Base-by-base conservation (phyloP, 1,140 invertebrate species). In the Sipha flava region DNA sequence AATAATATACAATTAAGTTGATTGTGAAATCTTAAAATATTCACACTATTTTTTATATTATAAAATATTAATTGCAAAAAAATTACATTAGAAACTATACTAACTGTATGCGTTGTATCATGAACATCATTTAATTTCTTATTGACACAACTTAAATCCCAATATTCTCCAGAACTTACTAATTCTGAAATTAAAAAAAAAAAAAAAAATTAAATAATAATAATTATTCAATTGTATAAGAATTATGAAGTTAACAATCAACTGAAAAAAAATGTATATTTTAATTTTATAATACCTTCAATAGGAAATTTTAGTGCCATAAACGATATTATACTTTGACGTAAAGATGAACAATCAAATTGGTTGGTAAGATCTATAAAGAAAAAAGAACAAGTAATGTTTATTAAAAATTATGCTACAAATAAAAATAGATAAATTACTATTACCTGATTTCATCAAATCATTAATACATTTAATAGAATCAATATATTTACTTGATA, bases 241-340 rank as follows among this genome's bases (percentile, higher is more conserved):
- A n/a, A n/a, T n/a, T n/a, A n/a, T n/a, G n/a, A n/a, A n/a, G n/a
- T n/a, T n/a, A 66, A 66, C 3, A 34, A 31, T 31, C 12, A 62
- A 62, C 14, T 10, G 1, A 57, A 31, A 2, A 29, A 31, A 34
- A 62, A 62, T n/a, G n/a, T n/a, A n/a, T n/a, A n/a, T 31, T 23
- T 16, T 21, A 23, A 21, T 40, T 6, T 68, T 23, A 43, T 26
- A 16, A 45, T 75, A 75, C 72, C 72, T 40, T 12, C 43, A 23
- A 75, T 54, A 54, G 72, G 72, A 57, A 75, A 75, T 14, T 75
- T 57, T 57, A 75, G 18, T 10, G 31, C 18, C 49, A 57, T 75
- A 5, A 75, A 75, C 1, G 72, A 75, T 75, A 75, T 75, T 18
- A 75, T 37, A 9, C 16, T 54, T 40, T 43, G 49, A 4, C 72